These are phyloP conservation scores for Ceryle rudis DNA, from an alignment of 2,797 vertebrate genomes.

Conservation along the genomic window DNA sequence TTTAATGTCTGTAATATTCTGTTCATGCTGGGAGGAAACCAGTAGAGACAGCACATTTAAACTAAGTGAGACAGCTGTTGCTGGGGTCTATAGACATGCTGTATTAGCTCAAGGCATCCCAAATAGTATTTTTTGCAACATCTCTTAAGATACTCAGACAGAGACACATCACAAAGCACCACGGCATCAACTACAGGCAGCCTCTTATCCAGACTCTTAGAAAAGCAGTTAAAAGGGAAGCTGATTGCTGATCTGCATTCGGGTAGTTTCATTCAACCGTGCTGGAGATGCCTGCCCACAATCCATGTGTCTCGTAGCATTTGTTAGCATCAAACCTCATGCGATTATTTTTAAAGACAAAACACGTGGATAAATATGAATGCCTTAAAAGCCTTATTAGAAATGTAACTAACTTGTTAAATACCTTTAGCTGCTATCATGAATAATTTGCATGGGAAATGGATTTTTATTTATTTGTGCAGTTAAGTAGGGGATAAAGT, in stretches of 20 bases:
- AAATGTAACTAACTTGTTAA: constrained; percentile 44
- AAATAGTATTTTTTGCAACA: background rate
- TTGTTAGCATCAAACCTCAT: background rate
- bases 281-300: background rate
- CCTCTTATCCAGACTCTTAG: background rate
- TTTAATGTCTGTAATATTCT: constrained; percentile 31
- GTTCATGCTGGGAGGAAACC: constrained; percentile 22
- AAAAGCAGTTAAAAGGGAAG: constrained; percentile 25
- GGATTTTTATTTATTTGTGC: constrained; percentile 50
- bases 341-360: background rate
- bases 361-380: background rate
- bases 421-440: constrained; percentile 22
- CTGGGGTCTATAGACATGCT: background rate
- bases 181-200: background rate
- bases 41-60: constrained; percentile 15
- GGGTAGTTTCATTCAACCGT: background rate
- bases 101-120: constrained; percentile 23
- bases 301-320: background rate
- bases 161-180: background rate
- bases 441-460: constrained; percentile 57
- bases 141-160: constrained; percentile 24
- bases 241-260: background rate
- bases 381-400: background rate
- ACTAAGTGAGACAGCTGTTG: background rate
- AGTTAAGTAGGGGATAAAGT: constrained; percentile 30